These are phyloP conservation scores for Sterrhoptilus dennistouni DNA, from an alignment of 2,113 vertebrate species.

Conservation along the genomic window DNA sequence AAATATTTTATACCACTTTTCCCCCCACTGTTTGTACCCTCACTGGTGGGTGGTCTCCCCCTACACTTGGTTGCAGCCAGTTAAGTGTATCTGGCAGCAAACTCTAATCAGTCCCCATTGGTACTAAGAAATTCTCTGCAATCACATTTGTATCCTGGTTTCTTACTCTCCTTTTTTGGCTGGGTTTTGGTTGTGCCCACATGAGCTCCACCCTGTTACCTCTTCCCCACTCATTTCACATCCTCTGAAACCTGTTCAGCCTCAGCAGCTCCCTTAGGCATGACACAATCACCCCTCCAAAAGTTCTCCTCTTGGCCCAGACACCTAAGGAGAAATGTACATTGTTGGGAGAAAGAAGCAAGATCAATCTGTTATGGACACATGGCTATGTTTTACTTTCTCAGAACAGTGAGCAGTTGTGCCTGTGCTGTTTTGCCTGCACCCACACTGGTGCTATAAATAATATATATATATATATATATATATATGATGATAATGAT, in stretches of 20 bases:
- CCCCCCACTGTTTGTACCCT: neutral
- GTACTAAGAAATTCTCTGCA: neutral
- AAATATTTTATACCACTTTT: neutral
- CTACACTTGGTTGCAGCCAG: neutral
- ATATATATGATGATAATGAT: too few relatives aligned
- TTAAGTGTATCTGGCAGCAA: neutral
- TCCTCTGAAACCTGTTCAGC: neutral
- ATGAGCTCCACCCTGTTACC: neutral
- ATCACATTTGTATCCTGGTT: neutral
- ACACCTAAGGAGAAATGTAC: neutral
- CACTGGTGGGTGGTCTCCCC: neutral
- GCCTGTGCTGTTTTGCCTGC: neutral
- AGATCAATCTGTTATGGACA: neutral
- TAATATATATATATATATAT: neutral
- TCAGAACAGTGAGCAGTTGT: neutral
- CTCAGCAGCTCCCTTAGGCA: neutral
- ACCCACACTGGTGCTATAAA: neutral
- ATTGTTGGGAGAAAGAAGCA: neutral
- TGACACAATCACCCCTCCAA: neutral
- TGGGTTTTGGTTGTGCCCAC: neutral
- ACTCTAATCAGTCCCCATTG: neutral
- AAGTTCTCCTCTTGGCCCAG: neutral
- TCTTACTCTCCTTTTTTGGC: neutral
- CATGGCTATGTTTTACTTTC: accelerated
- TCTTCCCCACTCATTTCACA: neutral